Evolutionary conservation across 2,888 invertebrate genomes (phyloP).

Genomic region (Agrenia bidenticulata): DNA sequence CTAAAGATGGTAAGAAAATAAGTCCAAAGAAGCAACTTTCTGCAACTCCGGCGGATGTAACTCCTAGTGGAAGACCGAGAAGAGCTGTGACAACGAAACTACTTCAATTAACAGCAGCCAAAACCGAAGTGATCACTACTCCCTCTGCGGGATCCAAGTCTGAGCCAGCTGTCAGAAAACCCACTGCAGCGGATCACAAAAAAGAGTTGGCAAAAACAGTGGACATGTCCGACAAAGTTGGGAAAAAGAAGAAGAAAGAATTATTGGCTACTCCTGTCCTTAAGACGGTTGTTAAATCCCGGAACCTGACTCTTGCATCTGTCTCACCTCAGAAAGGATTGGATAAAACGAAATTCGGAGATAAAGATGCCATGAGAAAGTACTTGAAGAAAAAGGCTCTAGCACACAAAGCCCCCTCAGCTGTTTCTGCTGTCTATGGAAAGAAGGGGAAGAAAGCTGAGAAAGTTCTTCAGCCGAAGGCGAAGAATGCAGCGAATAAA

Average conservation of each 20-base stretch:
- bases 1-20: constrained; percentile 28
- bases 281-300: background rate
- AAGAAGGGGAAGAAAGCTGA: constrained; percentile 42
- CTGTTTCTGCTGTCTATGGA: constrained; percentile 9
- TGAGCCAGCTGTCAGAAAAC: background rate
- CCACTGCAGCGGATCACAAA: background rate
- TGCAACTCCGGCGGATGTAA: constrained; percentile 1
- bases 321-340: constrained; percentile 7
- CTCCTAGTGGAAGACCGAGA: constrained; percentile 1
- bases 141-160: constrained; percentile 6
- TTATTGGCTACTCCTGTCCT: background rate
- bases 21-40: constrained; percentile 24
- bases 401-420: background rate
- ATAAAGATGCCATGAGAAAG: constrained; percentile 29
- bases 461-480: constrained; percentile 52
- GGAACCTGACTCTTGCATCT: constrained; percentile 9
- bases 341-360: constrained; percentile 21
- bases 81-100: constrained; percentile 22
- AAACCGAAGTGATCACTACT: constrained; percentile 1
- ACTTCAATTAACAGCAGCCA: constrained; percentile 14
- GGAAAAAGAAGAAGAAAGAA: constrained; percentile 17
- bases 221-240: background rate
- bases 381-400: constrained; percentile 32
- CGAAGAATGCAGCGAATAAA: constrained; percentile 32
- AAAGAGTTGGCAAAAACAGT: background rate